Evolutionary conservation across 2,113 vertebrate genomes (phyloP), one percentile per base, ranked within the genome.

Genomic region (Hypanus sabinus): DNA sequence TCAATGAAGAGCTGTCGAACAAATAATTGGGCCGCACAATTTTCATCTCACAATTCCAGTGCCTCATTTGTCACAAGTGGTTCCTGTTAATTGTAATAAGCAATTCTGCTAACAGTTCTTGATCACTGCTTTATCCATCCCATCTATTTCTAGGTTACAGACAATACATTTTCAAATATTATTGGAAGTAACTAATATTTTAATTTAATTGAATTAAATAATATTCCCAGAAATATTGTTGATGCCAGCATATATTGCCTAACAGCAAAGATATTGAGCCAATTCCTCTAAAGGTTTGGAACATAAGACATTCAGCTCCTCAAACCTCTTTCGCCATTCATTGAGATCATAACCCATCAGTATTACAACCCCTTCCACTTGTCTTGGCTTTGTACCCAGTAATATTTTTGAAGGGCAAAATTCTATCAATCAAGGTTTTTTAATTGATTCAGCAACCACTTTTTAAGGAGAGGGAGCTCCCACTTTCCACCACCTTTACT

Each of bases 1-100:
- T 93, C 65, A 93, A 73, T 75, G 91, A 93, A 93, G 91, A 93
- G 91, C 91, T 93, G 65, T 73, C 70, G 70, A 93, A 93, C 91
- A 30, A 93, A 70, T 73, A 93, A 93, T 93, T 93, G 70, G 91
- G 24, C 65, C 68, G 24, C 91, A 93, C 91, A 93, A 93, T 46
- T 93, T 93, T 93, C 33, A 93, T 93, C 68, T 93, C 91, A 93
- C 68, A 55, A 73, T 93, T 55, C 91, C 68, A 75, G 55, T 93
- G 36, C 70, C 70, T 93, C 91, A 75, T 93, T 93, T 73, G 36
- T 93, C 91, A 71, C 38, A 93, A 93, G 91, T 75, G 91, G 68
- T 73, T 55, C 9, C 68, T 93, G 91, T 93, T 71, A 93, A 93
- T 71, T 73, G 33, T 73, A 73, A 93, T 55, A 93, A 73, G 70